These are phyloP conservation scores for Ophthalmolycus amberensis DNA, from an alignment of 2,113 vertebrate species.

Conservation along the genomic window DNA sequence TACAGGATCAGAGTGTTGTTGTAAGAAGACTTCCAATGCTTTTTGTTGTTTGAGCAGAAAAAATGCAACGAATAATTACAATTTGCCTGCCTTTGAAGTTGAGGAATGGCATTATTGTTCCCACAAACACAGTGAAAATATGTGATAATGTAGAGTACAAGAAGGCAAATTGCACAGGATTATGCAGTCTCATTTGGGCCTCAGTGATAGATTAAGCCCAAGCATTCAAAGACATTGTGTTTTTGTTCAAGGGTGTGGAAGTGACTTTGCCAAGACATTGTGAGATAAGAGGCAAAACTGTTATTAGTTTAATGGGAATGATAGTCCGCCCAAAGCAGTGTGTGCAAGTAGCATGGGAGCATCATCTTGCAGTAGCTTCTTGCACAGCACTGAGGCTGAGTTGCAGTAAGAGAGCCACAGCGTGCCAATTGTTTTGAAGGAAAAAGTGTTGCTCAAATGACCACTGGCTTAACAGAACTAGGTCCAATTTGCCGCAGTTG, in stretches of 20 bases:
- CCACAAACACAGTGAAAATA: conserved; percentile 23
- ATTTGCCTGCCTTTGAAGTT: conserved; percentile 19
- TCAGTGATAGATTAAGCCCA: conserved; percentile 63
- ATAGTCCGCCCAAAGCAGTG: conserved; percentile 68
- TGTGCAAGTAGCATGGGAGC: conserved; percentile 53
- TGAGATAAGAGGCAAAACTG: conserved; percentile 76
- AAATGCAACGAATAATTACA: not conserved
- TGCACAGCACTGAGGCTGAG: conserved; percentile 41
- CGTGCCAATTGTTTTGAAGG: conserved; percentile 44
- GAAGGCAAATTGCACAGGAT: conserved; percentile 63
- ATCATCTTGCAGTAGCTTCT: conserved; percentile 47
- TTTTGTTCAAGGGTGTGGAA: conserved; percentile 76
- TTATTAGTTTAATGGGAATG: conserved; percentile 76
- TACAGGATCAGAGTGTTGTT: not conserved
- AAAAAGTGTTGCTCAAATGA: conserved; percentile 37
- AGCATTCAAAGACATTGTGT: conserved; percentile 66
- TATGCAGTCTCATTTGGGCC: conserved; percentile 58
- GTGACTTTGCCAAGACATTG: conserved; percentile 77
- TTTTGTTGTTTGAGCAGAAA: conserved; percentile 17
- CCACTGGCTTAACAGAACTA: conserved; percentile 21
- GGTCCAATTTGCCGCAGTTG: conserved; percentile 22
- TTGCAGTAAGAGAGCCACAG: conserved; percentile 21
- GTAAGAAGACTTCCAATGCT: not conserved
- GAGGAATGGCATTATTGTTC: conserved; percentile 35
- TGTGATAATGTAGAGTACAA: conserved; percentile 45